Conservation (phyloP, 1,140 invertebrate species). For the Diploscapter pachys region DNA sequence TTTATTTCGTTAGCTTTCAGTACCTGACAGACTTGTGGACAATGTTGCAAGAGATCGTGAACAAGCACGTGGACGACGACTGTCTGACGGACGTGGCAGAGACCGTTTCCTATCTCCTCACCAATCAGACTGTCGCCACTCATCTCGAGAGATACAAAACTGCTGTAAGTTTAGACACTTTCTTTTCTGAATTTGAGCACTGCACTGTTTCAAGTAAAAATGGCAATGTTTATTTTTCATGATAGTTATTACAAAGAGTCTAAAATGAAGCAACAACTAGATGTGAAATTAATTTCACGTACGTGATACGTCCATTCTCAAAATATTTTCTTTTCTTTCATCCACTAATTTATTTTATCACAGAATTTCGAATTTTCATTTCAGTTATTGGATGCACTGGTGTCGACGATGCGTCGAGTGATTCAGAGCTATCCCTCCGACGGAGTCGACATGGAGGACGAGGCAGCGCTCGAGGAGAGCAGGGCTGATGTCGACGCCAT, state of each 20-base stretch:
- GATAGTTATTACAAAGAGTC: too few relatives aligned
- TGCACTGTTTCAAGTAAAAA: too few relatives aligned
- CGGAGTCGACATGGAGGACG: slow-evolving; percentile 91
- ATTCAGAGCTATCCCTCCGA: slow-evolving; percentile 56
- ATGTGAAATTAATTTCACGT: too few relatives aligned
- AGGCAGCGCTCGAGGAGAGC: slow-evolving; percentile 68
- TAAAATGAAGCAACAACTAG: too few relatives aligned
- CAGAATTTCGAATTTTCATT: neutral
- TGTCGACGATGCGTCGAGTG: slow-evolving; percentile 28
- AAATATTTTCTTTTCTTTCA: too few relatives aligned
- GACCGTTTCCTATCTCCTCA: slow-evolving; percentile 37
- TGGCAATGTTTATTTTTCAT: too few relatives aligned
- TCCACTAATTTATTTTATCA: too few relatives aligned
- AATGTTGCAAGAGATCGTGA: slow-evolving; percentile 77
- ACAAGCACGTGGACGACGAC: slow-evolving; percentile 83
- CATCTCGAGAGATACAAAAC: slow-evolving; percentile 2
- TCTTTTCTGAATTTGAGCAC: too few relatives aligned
- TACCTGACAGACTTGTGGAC: slow-evolving; percentile 74
- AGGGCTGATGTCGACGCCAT: slow-evolving; percentile 70
- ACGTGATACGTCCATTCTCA: too few relatives aligned
- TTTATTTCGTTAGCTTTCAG: slow-evolving; percentile 47
- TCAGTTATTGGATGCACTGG: slow-evolving; percentile 45
- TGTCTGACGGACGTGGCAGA: slow-evolving; percentile 63
- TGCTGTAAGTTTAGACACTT: neutral
- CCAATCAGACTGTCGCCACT: slow-evolving; percentile 32